These are phyloP conservation scores for Laothoe populi DNA, from an alignment of 2,888 invertebrate species.

Conservation along the genomic window DNA sequence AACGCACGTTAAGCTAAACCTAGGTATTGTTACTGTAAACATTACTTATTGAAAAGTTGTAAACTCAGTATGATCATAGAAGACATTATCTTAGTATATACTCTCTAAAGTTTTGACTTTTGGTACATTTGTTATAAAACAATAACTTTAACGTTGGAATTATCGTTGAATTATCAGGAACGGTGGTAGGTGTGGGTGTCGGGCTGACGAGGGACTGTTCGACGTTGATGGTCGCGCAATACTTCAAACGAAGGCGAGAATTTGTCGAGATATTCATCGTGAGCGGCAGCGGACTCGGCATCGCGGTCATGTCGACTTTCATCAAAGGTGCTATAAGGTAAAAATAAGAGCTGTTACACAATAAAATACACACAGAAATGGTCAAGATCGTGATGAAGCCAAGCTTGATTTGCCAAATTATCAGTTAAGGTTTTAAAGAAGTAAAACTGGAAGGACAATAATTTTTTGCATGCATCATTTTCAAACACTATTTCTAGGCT, in stretches of 20 bases:
- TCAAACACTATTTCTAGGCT: too few species aligned
- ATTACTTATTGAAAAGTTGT: not conserved
- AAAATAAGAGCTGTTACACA: slow-evolving; percentile 13
- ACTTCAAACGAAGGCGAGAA: slow-evolving; percentile 93
- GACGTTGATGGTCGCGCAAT: slow-evolving; percentile 95
- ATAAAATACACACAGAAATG: too few species aligned
- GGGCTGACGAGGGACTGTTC: slow-evolving; percentile 94
- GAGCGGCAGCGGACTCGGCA: slow-evolving; percentile 93
- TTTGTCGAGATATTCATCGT: slow-evolving; percentile 95
- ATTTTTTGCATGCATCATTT: too few species aligned
- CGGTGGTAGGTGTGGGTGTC: slow-evolving; percentile 91
- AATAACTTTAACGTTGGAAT: not conserved
- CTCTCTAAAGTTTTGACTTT: too few species aligned
- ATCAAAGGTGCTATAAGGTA: slow-evolving; percentile 92
- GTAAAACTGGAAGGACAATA: too few species aligned
- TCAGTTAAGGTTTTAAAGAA: not conserved
- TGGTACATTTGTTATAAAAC: too few species aligned
- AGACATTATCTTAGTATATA: too few species aligned
- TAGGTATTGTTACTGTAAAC: not conserved
- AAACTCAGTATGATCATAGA: too few species aligned
- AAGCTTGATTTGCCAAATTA: too few species aligned
- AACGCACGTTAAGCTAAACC: too few species aligned
- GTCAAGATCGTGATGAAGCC: not conserved
- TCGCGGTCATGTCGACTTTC: slow-evolving; percentile 92
- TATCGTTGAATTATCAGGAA: slow-evolving; percentile 77